Evolutionary conservation across 2,113 vertebrate species (phyloP).

Genomic region (Neotoma lepida): DNA sequence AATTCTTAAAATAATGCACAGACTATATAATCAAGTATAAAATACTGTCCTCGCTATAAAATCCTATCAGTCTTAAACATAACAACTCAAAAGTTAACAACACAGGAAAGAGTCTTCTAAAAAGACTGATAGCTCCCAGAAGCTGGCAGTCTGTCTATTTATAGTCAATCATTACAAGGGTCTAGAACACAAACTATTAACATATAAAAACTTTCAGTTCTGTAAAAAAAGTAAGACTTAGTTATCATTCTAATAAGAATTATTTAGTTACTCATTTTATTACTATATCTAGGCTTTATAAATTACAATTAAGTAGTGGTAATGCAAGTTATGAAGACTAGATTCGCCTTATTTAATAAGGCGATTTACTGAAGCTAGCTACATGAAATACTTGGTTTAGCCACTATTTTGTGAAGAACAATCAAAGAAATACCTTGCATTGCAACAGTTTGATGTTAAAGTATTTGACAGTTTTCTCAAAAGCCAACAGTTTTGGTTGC

Average conservation of each 20-base stretch:
- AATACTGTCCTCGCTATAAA: constrained; percentile 70
- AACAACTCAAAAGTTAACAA: constrained; percentile 58
- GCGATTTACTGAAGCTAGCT: constrained; percentile 67
- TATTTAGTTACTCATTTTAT: constrained; percentile 50
- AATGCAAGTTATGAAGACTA: constrained; percentile 48
- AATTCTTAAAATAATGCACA: constrained; percentile 63
- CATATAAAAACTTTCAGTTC: constrained; percentile 45
- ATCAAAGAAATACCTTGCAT: constrained; percentile 81
- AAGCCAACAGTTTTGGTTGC: constrained; percentile 82
- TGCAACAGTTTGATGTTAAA: constrained; percentile 83
- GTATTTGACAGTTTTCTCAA: constrained; percentile 83
- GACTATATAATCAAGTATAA: constrained; percentile 59
- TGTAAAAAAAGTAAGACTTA: constrained; percentile 64
- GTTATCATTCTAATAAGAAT: constrained; percentile 53
- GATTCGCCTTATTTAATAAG: constrained; percentile 70
- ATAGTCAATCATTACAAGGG: constrained; percentile 46
- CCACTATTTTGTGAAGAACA: constrained; percentile 78
- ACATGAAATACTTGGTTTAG: constrained; percentile 68
- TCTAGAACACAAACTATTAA: constrained; percentile 59
- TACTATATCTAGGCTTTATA: constrained; percentile 37
- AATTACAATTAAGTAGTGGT: constrained; percentile 55
- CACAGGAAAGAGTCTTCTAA: constrained; percentile 44
- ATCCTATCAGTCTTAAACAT: constrained; percentile 61
- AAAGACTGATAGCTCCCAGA: constrained; percentile 40
- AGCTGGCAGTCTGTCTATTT: constrained; percentile 47